A percentile compares a stretch with the other conserved stretches of the same genome.
Conservation (phyloP, 2,797 vertebrate genomes). For the Esox lucius region DNA sequence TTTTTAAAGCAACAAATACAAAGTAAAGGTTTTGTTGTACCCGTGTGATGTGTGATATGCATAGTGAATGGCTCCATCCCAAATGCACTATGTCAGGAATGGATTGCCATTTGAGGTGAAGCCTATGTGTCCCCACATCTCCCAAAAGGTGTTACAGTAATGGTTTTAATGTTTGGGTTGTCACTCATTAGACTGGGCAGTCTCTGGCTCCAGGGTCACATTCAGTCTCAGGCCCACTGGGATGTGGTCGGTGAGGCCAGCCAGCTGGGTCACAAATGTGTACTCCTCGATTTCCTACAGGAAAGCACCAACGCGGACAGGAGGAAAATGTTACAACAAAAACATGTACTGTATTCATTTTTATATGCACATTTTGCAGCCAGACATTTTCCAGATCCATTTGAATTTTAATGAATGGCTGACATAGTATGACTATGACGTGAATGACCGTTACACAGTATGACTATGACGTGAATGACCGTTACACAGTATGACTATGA, state of each 20-base stretch:
- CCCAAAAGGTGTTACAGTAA: constrained; percentile 7
- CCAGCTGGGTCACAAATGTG: constrained; percentile 79
- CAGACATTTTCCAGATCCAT: too few species aligned
- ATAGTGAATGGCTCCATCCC: neutral
- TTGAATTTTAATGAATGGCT: too few species aligned
- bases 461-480: too few species aligned
- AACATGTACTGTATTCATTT: neutral
- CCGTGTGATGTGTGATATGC: constrained; percentile 5
- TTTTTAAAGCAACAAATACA: constrained; percentile 18
- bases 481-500: neutral
- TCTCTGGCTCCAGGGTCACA: constrained; percentile 61
- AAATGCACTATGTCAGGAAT: neutral
- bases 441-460: too few species aligned
- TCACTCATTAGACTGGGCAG: constrained; percentile 33
- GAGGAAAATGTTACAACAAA: neutral
- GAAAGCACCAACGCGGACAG: constrained; percentile 32
- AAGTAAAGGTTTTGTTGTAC: constrained; percentile 29
- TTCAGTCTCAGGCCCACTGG: constrained; percentile 77
- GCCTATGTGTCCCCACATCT: constrained; percentile 30
- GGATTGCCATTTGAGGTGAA: neutral
- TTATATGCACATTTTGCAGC: too few species aligned
- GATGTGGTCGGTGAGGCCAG: constrained; percentile 81
- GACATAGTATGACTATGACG: too few species aligned
- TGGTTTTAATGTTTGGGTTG: neutral
- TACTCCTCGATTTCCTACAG: constrained; percentile 78